Evolutionary conservation across 2,888 invertebrate genomes (phyloP), one percentile per base, ranked within the genome.

Genomic region (Tanypteryx hageni): DNA sequence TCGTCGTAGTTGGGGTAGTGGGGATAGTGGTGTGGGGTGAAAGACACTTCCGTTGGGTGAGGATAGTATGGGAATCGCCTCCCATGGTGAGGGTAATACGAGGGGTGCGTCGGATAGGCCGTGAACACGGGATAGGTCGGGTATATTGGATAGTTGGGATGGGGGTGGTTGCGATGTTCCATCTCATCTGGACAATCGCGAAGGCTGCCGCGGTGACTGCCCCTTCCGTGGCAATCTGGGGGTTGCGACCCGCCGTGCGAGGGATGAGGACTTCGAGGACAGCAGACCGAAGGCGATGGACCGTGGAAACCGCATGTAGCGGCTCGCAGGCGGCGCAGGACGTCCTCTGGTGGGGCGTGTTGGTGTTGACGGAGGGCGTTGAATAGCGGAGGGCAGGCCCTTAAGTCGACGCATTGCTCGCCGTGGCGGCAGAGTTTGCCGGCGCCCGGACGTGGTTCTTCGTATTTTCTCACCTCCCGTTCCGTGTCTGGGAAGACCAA

Each of bases 321-420:
- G 2, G 31, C 89, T n/a, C 89, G 0, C n/a, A 89, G 89, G 11
- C 56, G 58, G 4, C 27, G 31, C 44, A 44, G 61, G 18, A 44
- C 64, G 3, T 31, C 44, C 18, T 64, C 89, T 3, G 64, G 10
- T n/a, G 64, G 31, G 18, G 64, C 44, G 0, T 31, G 44, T 18
- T 7, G 18, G 11, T 44, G 89, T 11, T 64, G 27, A 1, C 10
- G 64, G 16, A 89, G n/a, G 59, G 27, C 64, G 89, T 89, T 14
- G 68, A 93, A 93, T 18, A 93, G 92, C 13, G 92, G 91, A 2
- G 92, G 81, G 84, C 94, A 94, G 2, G 92, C 58, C 27, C 85
- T 64, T 22, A 94, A 64, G 44, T 92, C 92, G 61, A 93, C 92
- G 92, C 94, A 94, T 3, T 31, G 61, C 31, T 89, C 64, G 0